Base-by-base conservation (phyloP, 30 jellyfish, hydroid and myxozoan species). In the Chrysaora quinquecirrha region DNA sequence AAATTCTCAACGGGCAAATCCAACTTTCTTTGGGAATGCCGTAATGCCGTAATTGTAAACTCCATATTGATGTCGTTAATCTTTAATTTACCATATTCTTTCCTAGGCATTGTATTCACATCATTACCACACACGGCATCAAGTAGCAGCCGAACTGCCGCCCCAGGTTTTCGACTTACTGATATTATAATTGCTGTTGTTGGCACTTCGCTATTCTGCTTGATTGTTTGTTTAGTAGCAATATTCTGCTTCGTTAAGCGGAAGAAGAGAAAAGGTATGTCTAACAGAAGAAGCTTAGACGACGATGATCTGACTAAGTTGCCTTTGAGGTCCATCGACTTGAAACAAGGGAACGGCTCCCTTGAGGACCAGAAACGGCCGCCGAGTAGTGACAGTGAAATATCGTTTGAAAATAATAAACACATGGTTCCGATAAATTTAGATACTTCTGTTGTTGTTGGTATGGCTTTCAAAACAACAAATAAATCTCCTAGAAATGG, bases 171-270 rank as follows among this genome's bases (percentile, higher is more conserved):
- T 60, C 67, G 82, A 31, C 76, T 78, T 33, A 65, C 87, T 6
- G 90, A 88, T 49, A 54, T 88, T 3, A 78, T 88, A 12, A 30
- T 80, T 12, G 84, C 96, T 18, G 82, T 85, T 23, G 93, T 38
- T 34, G 72, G 32, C 0, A 34, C 96, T 11, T 78, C 65, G 2
- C 61, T 88, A 0, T 4, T 72, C 14, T 88, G 96, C 32, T 46
- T 79, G 25, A 67, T 88, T 11, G 14, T 87, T n/a, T 75, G 93
- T 62, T 33, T 60, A 18, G 62, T 61, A 11, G 61, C 79, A 29
- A 34, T 88, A 3, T 21, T 60, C 14, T 72, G 84, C 73, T 33
- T 69, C n/a, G 38, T 80, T 20, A 71, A 43, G 48, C 68, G 96
- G 18, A 79, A 64, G 10, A 60, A 82, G 20, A 48, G 87, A 49